These are phyloP conservation scores for Macrophya annulata DNA, from an alignment of 2,888 invertebrate genomes.

Conservation along the genomic window DNA sequence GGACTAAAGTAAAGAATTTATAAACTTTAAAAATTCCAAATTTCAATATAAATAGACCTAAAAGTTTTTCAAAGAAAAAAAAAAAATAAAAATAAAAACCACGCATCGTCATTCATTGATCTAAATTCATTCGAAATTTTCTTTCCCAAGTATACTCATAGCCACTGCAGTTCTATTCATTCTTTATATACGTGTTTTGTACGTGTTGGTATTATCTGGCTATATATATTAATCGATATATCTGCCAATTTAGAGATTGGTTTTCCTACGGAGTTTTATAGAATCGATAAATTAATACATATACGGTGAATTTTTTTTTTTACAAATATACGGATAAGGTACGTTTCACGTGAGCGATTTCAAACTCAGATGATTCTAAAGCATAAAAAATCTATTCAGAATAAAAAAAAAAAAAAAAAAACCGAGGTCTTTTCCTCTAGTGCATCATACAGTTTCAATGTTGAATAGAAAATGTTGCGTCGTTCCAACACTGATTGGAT, in stretches of 20 bases:
- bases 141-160: neutral
- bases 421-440: no score
- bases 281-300: conserved; percentile 25
- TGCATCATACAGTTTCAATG: neutral
- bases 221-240: neutral
- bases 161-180: neutral
- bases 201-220: conserved; percentile 8
- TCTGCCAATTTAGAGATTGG: conserved; percentile 44
- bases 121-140: neutral
- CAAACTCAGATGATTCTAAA: neutral
- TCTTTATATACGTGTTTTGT: neutral
- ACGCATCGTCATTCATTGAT: no score
- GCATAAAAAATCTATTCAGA: conserved; percentile 12
- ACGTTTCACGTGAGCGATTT: neutral
- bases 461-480: neutral
- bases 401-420: no score
- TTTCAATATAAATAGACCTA: no score
- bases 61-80: no score
- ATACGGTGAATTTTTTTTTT: neutral
- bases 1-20: no score
- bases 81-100: no score
- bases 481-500: conserved; percentile 24
- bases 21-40: no score
- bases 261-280: conserved; percentile 30
- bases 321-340: neutral